Conservation (phyloP, 2,797 vertebrate species). For the Dromococcyx pavoninus region DNA sequence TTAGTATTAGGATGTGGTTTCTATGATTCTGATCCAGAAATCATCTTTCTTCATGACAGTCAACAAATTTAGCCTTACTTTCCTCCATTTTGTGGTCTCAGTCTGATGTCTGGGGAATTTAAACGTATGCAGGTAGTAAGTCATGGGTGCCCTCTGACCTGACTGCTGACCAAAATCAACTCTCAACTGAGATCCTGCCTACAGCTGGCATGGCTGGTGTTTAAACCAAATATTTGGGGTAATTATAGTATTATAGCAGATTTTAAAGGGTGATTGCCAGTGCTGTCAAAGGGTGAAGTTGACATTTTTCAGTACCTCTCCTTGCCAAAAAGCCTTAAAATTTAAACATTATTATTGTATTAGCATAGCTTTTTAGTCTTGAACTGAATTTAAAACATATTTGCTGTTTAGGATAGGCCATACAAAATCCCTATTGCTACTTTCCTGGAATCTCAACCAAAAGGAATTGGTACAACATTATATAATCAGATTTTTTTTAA, state of each 20-base stretch:
- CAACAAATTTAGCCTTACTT: conserved; percentile 46
- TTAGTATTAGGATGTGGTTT: conserved; percentile 66
- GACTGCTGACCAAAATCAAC: conserved; percentile 30
- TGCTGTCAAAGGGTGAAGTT: conserved; percentile 37
- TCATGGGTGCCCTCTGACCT: conserved; percentile 27
- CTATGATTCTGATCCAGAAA: conserved; percentile 53
- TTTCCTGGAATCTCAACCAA: conserved; percentile 65
- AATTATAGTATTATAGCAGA: conserved; percentile 45
- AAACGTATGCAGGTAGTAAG: conserved; percentile 20
- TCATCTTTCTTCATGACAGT: conserved; percentile 59
- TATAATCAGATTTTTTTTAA: conserved; percentile 59
- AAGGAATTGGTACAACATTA: conserved; percentile 52
- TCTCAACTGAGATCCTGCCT: background rate
- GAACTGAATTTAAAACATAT: conserved; percentile 44
- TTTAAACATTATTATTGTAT: background rate
- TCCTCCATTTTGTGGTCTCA: conserved; percentile 49
- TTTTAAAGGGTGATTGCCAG: conserved; percentile 47
- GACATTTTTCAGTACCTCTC: conserved; percentile 13
- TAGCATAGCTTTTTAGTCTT: background rate
- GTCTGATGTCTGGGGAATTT: background rate
- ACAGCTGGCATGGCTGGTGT: background rate
- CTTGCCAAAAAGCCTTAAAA: conserved; percentile 39
- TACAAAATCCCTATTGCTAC: conserved; percentile 40
- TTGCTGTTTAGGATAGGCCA: conserved; percentile 44
- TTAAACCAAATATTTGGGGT: conserved; percentile 48